Conservation (phyloP, 2,888 invertebrate genomes). For the Drosophila dives region DNA sequence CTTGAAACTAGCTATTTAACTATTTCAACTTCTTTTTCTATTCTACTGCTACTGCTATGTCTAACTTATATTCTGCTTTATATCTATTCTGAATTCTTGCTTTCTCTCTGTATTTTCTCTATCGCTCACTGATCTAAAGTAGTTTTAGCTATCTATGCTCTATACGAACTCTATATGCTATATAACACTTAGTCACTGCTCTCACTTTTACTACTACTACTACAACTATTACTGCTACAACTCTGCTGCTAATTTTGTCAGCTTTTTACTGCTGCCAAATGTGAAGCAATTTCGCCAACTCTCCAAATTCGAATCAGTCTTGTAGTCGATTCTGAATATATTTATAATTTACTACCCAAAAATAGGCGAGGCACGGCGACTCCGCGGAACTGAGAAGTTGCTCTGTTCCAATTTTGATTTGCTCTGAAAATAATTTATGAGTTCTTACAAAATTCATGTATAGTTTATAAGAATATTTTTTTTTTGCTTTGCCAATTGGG, state of each 20-base stretch:
- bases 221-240: not conserved
- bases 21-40: conserved; percentile 1
- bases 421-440: conserved; percentile 5
- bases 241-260: conserved; percentile 50
- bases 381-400: not conserved
- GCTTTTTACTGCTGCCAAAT: conserved; percentile 29
- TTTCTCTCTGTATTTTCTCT: conserved; percentile 4
- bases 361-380: conserved; percentile 20
- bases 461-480: conserved; percentile 16
- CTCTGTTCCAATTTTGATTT: conserved; percentile 9
- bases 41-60: conserved; percentile 24
- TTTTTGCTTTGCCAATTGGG: conserved; percentile 36
- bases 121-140: conserved; percentile 24
- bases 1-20: conserved; percentile 51
- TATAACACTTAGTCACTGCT: conserved; percentile 35
- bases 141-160: conserved; percentile 48
- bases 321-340: conserved; percentile 25
- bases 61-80: conserved; percentile 29
- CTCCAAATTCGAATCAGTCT: conserved; percentile 23
- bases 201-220: conserved; percentile 24
- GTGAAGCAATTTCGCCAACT: conserved; percentile 18
- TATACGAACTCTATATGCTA: conserved; percentile 26
- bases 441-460: conserved; percentile 25
- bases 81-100: not conserved
- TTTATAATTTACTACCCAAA: conserved; percentile 38